phyloP scores from a whole-genome alignment of 2,888 invertebrate genomes.

The Quadroppia sp. region DNA sequence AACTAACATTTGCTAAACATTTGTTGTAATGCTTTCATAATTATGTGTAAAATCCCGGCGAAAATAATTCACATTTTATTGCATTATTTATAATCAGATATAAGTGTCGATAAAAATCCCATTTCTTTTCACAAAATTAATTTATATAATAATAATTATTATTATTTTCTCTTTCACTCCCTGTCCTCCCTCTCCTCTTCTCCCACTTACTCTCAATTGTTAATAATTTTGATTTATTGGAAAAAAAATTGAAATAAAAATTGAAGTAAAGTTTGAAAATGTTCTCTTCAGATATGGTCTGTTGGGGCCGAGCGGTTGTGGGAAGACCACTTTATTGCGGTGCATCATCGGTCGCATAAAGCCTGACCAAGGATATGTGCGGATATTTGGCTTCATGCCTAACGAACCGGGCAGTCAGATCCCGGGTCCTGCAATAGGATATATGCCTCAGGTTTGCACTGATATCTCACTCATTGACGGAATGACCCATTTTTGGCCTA shows the following conservation, averaged over 20 bases:
- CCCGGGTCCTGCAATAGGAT: slow-evolving; percentile 90
- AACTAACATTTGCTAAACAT: no score
- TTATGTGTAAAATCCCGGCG: not conserved
- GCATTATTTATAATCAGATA: not conserved
- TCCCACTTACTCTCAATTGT: no score
- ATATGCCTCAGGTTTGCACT: slow-evolving; percentile 71
- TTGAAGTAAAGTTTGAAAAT: not conserved
- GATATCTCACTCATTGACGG: not conserved
- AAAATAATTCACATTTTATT: not conserved
- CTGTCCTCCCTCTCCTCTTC: no score
- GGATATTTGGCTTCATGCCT: slow-evolving; percentile 82
- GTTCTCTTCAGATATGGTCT: slow-evolving; percentile 71
- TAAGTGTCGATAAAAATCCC: not conserved
- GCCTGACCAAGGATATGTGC: slow-evolving; percentile 79
- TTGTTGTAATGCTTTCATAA: no score
- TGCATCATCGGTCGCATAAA: slow-evolving; percentile 84
- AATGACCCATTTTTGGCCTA: not conserved
- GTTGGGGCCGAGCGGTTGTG: slow-evolving; percentile 89
- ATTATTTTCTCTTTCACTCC: no score
- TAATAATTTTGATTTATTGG: no score
- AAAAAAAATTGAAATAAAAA: not conserved
- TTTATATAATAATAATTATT: not conserved
- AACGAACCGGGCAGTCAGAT: slow-evolving; percentile 82
- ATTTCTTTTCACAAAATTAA: not conserved
- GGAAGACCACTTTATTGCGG: slow-evolving; percentile 90